These are phyloP conservation scores for Parnassius orleans DNA, from an alignment of 2,888 invertebrate species.

Conservation along the genomic window DNA sequence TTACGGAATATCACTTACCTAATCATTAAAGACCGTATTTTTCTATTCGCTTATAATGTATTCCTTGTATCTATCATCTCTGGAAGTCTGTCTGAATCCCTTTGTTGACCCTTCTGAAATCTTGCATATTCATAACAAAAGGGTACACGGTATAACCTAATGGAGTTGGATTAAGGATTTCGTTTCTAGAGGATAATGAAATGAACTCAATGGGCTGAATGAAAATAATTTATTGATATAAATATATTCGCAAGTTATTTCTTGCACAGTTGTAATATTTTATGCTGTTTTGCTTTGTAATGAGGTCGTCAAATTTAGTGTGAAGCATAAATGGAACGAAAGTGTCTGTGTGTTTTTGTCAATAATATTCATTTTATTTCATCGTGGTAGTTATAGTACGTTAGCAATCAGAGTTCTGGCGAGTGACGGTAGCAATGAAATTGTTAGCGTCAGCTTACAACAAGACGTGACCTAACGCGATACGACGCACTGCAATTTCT, in stretches of 20 bases:
- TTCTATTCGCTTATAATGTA: conserved; percentile 14
- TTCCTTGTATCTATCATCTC: conserved; percentile 12
- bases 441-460: too few species aligned
- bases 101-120: conserved; percentile 22
- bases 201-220: not conserved
- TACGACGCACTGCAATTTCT: too few species aligned
- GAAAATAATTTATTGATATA: conserved; percentile 9
- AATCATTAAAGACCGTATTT: not conserved
- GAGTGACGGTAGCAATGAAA: too few species aligned
- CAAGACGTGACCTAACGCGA: too few species aligned
- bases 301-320: too few species aligned
- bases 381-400: too few species aligned
- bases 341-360: too few species aligned
- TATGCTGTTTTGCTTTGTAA: too few species aligned
- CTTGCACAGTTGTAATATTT: not conserved
- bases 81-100: not conserved
- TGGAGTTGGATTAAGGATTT: conserved; percentile 24
- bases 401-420: too few species aligned
- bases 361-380: too few species aligned
- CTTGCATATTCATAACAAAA: conserved; percentile 27
- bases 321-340: too few species aligned
- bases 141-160: conserved; percentile 22
- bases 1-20: too few species aligned
- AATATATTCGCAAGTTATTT: not conserved
- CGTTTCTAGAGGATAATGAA: conserved; percentile 14